Percentiles rank a stretch among this genome's conserved stretches.
These are phyloP conservation scores for Leuciscus waleckii DNA, from an alignment of 2,797 vertebrate species.

Conservation along the genomic window DNA sequence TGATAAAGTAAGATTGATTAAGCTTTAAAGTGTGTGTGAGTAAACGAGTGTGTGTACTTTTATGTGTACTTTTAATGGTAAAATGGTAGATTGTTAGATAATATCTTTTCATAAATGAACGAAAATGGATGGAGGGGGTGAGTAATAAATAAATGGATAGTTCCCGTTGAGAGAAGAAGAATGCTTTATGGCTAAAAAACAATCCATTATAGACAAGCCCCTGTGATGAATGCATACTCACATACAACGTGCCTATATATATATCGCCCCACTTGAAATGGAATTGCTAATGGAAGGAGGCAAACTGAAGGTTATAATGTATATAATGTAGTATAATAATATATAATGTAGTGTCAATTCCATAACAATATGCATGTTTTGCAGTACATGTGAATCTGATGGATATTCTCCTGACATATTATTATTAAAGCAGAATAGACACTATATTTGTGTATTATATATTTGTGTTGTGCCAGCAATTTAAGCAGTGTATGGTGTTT, in stretches of 20 bases:
- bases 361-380: not conserved
- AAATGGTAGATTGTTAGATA: not conserved
- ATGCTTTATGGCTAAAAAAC: conserved; percentile 1
- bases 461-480: not conserved
- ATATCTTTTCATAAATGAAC: not conserved
- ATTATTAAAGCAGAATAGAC: conserved; percentile 2
- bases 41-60: not conserved
- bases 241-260: too few relatives aligned
- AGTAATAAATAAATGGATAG: not conserved
- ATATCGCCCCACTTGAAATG: too few relatives aligned
- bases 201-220: not conserved
- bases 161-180: not conserved
- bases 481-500: not conserved
- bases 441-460: too few relatives aligned
- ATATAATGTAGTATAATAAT: too few relatives aligned
- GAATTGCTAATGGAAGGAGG: too few relatives aligned
- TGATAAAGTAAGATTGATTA: not conserved
- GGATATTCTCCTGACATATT: not conserved
- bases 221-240: not conserved
- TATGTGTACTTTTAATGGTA: not conserved
- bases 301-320: too few relatives aligned
- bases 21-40: not conserved
- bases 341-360: not conserved
- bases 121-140: not conserved
- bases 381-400: not conserved